Conservation (phyloP, 2,113 vertebrate species). For the Sylvietta virens region DNA sequence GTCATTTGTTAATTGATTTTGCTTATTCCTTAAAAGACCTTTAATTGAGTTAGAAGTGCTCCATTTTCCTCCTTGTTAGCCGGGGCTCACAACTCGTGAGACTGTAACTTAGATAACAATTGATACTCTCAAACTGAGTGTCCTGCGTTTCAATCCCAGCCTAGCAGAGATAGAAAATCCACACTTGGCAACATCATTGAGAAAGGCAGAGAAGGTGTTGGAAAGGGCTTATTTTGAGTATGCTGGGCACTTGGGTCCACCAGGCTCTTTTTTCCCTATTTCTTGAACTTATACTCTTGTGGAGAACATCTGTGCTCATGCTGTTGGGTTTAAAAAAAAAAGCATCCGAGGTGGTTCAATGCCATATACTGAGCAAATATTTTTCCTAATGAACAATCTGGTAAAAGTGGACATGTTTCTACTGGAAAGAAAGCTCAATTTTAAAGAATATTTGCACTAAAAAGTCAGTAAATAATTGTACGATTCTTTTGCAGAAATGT, state of each 20-base stretch:
- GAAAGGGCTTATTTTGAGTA: background rate
- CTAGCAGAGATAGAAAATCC: too few relatives aligned
- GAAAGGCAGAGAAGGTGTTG: background rate
- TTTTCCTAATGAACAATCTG: background rate
- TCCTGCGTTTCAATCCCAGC: too few relatives aligned
- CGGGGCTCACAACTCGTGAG: too few relatives aligned
- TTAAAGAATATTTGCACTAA: background rate
- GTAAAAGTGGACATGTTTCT: background rate
- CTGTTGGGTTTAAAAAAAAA: background rate
- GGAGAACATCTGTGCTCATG: background rate
- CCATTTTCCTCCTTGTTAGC: too few relatives aligned
- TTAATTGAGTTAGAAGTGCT: too few relatives aligned
- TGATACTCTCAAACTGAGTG: too few relatives aligned
- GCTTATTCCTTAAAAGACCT: too few relatives aligned
- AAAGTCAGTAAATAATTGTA: background rate
- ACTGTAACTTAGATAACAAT: too few relatives aligned
- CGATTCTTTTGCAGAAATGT: background rate
- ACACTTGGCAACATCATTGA: background rate
- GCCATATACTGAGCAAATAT: background rate
- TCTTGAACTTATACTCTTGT: background rate
- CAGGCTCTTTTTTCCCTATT: background rate
- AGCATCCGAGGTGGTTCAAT: background rate
- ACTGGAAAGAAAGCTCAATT: background rate
- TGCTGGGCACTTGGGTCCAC: rapidly evolving
- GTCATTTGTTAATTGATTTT: too few relatives aligned